Conservation (phyloP, 2,888 invertebrate species). For the Anagyrus pseudococci region DNA sequence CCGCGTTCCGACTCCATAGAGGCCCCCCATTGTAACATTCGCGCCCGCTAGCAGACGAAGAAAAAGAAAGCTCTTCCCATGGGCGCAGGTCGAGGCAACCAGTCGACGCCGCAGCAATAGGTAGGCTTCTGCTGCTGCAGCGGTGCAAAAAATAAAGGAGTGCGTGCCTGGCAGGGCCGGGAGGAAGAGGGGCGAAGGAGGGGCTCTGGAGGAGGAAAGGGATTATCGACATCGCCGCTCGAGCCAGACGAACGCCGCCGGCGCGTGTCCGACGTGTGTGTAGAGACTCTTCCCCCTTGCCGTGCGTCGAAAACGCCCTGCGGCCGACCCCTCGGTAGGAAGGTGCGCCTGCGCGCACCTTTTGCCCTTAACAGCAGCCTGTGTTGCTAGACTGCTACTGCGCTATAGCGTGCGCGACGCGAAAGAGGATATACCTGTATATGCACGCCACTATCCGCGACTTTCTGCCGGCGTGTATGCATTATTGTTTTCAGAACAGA, state of each 20-base stretch:
- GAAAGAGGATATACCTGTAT: slow-evolving; percentile 21
- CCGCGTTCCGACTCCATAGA: not conserved
- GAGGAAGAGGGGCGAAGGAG: not conserved
- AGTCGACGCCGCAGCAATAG: too few species aligned
- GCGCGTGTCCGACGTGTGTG: slow-evolving; percentile 2
- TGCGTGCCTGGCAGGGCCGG: too few species aligned
- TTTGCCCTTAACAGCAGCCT: too few species aligned
- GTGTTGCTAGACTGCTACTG: too few species aligned
- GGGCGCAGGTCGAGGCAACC: too few species aligned
- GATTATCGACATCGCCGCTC: slow-evolving; percentile 26
- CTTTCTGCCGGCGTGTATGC: slow-evolving; percentile 16
- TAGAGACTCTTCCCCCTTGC: not conserved
- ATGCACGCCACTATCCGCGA: not conserved
- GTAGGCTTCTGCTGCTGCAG: too few species aligned
- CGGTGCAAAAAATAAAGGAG: not conserved
- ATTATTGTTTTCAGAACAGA: slow-evolving; percentile 52
- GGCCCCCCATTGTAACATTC: not conserved
- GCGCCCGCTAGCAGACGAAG: not conserved
- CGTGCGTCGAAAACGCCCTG: too few species aligned
- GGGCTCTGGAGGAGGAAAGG: not conserved
- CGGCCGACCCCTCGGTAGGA: too few species aligned
- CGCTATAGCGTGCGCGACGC: too few species aligned
- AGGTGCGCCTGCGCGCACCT: too few species aligned
- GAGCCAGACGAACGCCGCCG: not conserved
- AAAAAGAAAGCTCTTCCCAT: slow-evolving; percentile 1